Conservation (phyloP, 2,888 invertebrate species). For the Nematopogon swammerdamellus region DNA sequence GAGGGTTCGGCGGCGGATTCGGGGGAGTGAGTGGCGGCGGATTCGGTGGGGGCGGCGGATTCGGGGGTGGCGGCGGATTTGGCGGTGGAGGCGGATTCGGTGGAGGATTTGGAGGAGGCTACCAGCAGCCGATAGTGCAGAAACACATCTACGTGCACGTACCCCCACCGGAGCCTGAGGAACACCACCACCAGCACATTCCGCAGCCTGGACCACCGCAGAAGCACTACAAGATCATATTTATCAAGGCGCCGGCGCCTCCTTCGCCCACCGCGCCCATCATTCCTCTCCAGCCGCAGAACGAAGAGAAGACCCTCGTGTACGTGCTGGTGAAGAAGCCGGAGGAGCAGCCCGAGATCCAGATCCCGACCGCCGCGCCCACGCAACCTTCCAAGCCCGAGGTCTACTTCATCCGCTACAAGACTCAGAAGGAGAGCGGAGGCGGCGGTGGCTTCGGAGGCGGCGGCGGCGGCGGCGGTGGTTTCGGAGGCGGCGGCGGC, state of each 20-base stretch:
- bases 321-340: constrained; percentile 68
- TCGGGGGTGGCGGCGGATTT: constrained; percentile 8
- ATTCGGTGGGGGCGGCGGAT: constrained; percentile 12
- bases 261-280: constrained; percentile 61
- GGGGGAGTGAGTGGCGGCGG: constrained; percentile 6
- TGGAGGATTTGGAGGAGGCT: constrained; percentile 8
- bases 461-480: constrained; percentile 12
- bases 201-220: constrained; percentile 41
- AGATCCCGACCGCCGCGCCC: constrained; percentile 48
- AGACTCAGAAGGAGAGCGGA: constrained; percentile 40
- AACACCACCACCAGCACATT: constrained; percentile 43
- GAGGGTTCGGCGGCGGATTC: constrained; percentile 7
- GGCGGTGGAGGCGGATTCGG: constrained; percentile 1
- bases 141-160: constrained; percentile 68
- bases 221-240: constrained; percentile 67
- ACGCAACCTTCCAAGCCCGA: constrained; percentile 65
- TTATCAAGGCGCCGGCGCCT: constrained; percentile 65
- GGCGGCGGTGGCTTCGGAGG: constrained; percentile 7
- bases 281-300: constrained; percentile 56
- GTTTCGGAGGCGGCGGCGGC: constrained; percentile 21
- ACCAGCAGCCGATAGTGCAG: constrained; percentile 42
- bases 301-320: constrained; percentile 62
- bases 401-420: constrained; percentile 67
- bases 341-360: constrained; percentile 64
- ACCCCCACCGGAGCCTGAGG: constrained; percentile 62